Conservation (phyloP, 2,113 vertebrate species). For the Xiphophorus hellerii region DNA sequence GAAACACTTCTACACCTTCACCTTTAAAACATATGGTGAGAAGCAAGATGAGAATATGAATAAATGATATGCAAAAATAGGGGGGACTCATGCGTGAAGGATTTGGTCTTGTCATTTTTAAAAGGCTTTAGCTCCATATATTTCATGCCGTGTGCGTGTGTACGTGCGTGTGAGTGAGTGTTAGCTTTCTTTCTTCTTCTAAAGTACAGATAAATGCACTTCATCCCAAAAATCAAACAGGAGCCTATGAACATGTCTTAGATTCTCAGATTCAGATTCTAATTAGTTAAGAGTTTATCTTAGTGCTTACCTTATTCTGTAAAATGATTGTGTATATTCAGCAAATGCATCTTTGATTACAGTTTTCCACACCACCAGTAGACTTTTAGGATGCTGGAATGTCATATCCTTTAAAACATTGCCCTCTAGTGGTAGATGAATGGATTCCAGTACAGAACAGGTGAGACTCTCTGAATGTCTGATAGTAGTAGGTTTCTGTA, state of each 20-base stretch:
- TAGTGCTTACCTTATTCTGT: background rate
- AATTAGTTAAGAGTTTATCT: no score
- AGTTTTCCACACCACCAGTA: background rate
- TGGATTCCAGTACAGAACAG: slow-evolving; percentile 12
- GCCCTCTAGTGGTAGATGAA: slow-evolving; percentile 46
- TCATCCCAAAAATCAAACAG: background rate
- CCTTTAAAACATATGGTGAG: slow-evolving; percentile 53
- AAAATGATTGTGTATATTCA: background rate
- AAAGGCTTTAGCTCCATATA: slow-evolving; percentile 37
- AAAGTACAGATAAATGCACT: background rate
- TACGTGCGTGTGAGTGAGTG: slow-evolving; percentile 10
- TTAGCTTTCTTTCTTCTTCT: background rate
- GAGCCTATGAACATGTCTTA: background rate
- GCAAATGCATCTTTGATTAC: slow-evolving; percentile 5
- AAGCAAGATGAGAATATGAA: slow-evolving; percentile 49
- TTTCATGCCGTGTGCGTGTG: background rate
- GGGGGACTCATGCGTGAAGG: slow-evolving; percentile 59
- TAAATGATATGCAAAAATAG: slow-evolving; percentile 65
- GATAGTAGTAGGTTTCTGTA: background rate
- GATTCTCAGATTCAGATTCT: background rate
- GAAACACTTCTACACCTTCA: slow-evolving; percentile 28
- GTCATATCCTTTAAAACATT: slow-evolving; percentile 38
- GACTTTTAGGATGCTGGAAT: background rate
- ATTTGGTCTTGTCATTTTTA: slow-evolving; percentile 41
- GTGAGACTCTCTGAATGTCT: background rate